Conservation (phyloP, 2,113 vertebrate genomes). For the Cynopterus brachyotis region DNA sequence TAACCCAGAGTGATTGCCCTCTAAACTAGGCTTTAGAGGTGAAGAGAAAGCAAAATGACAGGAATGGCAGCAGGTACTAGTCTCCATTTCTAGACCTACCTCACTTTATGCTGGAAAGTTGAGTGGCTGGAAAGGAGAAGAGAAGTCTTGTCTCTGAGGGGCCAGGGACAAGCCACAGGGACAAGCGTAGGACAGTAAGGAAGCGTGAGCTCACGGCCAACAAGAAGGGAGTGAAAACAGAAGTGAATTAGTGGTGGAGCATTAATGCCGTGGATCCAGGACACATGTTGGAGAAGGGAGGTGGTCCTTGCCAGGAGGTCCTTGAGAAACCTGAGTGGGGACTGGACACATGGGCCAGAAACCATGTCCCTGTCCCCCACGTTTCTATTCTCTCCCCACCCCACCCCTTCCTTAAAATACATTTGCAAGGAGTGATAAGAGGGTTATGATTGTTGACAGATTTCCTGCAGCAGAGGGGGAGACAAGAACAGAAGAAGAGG, state of each 20-base stretch:
- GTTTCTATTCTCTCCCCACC: not conserved
- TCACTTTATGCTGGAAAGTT: not conserved
- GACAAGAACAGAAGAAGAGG: not conserved
- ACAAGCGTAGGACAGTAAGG: rapidly evolving
- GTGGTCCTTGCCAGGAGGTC: too few relatives aligned
- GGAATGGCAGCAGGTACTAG: rapidly evolving
- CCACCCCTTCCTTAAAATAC: too few relatives aligned
- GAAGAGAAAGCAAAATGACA: not conserved
- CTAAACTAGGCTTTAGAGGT: not conserved
- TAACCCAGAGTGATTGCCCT: rapidly evolving
- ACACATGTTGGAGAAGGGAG: rapidly evolving
- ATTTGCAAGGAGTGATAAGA: not conserved
- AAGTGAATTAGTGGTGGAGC: not conserved
- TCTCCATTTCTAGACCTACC: not conserved
- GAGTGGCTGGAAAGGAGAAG: not conserved
- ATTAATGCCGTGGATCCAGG: rapidly evolving
- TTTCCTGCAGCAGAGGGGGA: not conserved
- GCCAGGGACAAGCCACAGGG: not conserved
- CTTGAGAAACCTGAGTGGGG: not conserved
- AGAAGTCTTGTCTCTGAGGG: not conserved
- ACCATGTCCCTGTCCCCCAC: not conserved
- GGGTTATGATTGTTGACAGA: not conserved
- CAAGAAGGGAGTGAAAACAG: rapidly evolving
- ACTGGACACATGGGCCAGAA: not conserved
- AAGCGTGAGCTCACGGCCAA: not conserved